Evolutionary conservation across 1,140 invertebrate species (phyloP), one percentile per base, ranked within the genome.

Genomic region (Drosophila serrata): DNA sequence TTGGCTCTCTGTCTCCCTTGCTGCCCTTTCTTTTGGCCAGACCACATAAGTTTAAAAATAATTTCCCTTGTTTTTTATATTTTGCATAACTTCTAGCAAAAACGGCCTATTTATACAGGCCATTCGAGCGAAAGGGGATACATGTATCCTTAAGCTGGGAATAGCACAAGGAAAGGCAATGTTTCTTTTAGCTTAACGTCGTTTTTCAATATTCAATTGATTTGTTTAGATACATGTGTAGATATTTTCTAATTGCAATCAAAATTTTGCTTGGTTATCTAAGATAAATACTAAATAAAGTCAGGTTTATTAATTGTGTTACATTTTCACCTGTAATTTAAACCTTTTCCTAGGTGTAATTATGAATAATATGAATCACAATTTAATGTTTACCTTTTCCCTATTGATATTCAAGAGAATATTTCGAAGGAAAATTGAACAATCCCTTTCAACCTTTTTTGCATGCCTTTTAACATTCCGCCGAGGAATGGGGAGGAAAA

Each of bases 81-180:
- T 75, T 76, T 79, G 60, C 64, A 70, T 63, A 79, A 61, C 35
- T 43, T 48, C 39, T 27, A 53, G 19, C 51, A 22, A 33, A 33
- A 46, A 39, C 56, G 59, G 63, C 69, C 75, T 79, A 82, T 82
- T 64, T 79, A 61, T 81, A 61, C 46, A 49, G 49, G 40, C 55
- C 37, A 60, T 19, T 68, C 62, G 70, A 74, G 76, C 31, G 45
- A 24, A 40, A 24, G 42, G 58, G n/a, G 42, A 3, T 7, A 3
- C 22, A 33, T 4, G 22, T 35, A 53, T 53, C 49, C 49, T 53
- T 35, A 35, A 35, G 49, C 49, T 13, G 37, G 31, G 53, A 24
- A 60, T 27, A 17, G 24, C 53, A 24, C 40, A 33, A n/a, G 35
- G 13, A 31, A 35, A 19, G 19, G 15, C 22, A 4, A 29, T 19